phyloP scores from a whole-genome alignment of 30 jellyfish, hydroid and myxozoan species.

The Clytia hemisphaerica region DNA sequence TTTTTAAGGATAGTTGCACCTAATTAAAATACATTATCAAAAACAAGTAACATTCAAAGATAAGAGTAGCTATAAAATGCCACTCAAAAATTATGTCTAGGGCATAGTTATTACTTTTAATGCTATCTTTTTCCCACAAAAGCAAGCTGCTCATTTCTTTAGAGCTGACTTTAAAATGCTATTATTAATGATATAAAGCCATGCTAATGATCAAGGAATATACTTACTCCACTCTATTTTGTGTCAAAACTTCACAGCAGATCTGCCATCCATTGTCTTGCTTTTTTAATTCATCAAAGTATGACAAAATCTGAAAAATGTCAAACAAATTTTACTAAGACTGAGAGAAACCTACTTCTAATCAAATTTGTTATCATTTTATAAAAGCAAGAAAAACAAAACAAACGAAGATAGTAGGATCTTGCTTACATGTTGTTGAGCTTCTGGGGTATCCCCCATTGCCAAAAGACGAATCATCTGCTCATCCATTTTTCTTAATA shows the following conservation, averaged over 20 bases:
- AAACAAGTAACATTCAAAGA: not conserved
- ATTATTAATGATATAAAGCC: too few species aligned
- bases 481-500: conserved; percentile 49
- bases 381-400: not conserved
- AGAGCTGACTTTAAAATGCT: too few species aligned
- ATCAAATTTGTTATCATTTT: not conserved
- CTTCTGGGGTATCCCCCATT: conserved; percentile 40
- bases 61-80: too few species aligned
- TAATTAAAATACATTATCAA: too few species aligned
- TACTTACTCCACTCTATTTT: conserved; percentile 37
- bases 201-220: not conserved
- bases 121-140: too few species aligned
- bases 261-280: conserved; percentile 57
- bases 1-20: too few species aligned
- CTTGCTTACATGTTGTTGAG: conserved; percentile 48
- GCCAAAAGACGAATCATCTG: conserved; percentile 45
- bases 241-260: conserved; percentile 56
- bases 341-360: not conserved
- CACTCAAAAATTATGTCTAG: too few species aligned
- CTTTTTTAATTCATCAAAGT: conserved; percentile 67
- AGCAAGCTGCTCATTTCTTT: too few species aligned
- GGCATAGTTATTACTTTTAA: too few species aligned
- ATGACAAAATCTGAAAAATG: conserved; percentile 43
- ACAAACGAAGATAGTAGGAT: not conserved
- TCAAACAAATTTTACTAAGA: not conserved